Conservation (phyloP, 2,113 vertebrate genomes). For the Gracilinanus agilis region DNA sequence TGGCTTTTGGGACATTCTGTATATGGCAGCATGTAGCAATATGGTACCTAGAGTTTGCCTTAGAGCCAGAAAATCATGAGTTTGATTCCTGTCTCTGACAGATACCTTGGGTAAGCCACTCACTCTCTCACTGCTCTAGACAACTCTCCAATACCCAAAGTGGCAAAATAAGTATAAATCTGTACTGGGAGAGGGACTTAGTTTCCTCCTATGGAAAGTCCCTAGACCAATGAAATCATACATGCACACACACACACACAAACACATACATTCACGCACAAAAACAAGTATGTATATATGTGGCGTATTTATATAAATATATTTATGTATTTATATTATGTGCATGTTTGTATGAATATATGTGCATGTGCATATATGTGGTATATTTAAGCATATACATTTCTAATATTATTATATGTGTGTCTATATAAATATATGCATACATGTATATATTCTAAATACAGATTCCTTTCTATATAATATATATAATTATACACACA, state of each 20-base stretch:
- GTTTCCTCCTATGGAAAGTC: neutral
- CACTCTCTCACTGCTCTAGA: neutral
- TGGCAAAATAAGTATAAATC: too few species aligned
- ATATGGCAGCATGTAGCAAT: neutral
- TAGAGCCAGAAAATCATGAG: neutral
- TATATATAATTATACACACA: neutral
- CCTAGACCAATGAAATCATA: neutral
- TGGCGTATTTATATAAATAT: too few species aligned
- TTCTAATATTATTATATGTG: too few species aligned
- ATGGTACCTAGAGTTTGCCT: neutral
- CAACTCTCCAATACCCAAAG: neutral
- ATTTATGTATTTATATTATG: too few species aligned
- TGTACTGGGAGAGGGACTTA: neutral
- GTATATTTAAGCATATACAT: too few species aligned
- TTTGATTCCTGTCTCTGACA: neutral
- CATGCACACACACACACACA: neutral
- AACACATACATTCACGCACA: too few species aligned
- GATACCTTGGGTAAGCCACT: neutral
- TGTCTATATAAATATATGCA: too few species aligned
- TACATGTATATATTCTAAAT: too few species aligned
- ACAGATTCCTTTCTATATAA: too few species aligned
- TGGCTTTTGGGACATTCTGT: too few species aligned
- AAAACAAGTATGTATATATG: neutral
- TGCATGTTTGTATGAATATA: too few species aligned
- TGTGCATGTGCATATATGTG: too few species aligned